Conservation (phyloP, 2,113 vertebrate species). For the Pelecanus crispus region DNA sequence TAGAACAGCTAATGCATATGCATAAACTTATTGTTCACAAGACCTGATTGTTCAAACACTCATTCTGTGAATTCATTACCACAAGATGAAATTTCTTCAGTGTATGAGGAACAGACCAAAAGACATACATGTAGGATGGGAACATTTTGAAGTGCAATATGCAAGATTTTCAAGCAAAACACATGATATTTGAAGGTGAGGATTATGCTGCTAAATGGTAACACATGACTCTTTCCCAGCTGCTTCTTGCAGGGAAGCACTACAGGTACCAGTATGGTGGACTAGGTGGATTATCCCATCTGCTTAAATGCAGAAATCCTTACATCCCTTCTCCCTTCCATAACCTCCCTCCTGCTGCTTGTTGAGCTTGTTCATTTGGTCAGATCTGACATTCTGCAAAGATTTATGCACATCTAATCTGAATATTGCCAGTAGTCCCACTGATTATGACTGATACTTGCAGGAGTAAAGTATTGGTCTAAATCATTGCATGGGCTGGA, state of each 20-base stretch:
- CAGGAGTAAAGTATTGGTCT: not conserved
- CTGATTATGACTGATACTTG: not conserved
- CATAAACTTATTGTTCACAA: not conserved
- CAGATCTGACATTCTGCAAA: not conserved
- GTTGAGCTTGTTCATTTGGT: not conserved
- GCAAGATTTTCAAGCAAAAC: not conserved
- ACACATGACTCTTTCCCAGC: not conserved
- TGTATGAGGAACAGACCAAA: not conserved
- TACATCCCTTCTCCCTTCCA: not conserved
- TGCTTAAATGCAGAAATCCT: not conserved
- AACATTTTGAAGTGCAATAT: not conserved
- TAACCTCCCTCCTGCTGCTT: not conserved
- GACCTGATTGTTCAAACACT: not conserved
- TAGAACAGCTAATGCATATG: not conserved
- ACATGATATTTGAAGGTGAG: not conserved
- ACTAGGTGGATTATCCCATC: not conserved
- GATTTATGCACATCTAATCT: not conserved
- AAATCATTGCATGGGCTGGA: not conserved
- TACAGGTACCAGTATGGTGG: not conserved
- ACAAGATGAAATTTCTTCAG: not conserved
- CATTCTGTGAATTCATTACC: not conserved
- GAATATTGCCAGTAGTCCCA: not conserved
- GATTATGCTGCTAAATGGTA: not conserved
- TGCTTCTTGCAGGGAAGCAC: not conserved
- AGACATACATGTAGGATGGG: not conserved